A percentile compares a stretch with the other conserved stretches of the same genome.
Evolutionary conservation across 64 coral and sea anemone genomes (phyloP).

Genomic region (Stichodactyla helianthus): DNA sequence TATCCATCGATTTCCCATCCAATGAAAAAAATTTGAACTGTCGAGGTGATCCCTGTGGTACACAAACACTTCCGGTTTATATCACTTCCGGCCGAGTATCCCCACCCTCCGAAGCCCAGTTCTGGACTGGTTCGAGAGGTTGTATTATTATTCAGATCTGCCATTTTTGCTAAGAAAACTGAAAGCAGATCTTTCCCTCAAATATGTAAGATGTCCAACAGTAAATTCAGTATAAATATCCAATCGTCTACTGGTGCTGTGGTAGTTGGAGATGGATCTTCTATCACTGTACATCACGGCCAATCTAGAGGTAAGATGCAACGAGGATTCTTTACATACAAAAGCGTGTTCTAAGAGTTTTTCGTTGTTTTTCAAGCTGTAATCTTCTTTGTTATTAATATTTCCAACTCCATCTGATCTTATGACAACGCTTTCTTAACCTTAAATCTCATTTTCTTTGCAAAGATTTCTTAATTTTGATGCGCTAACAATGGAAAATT

Average conservation of each 20-base stretch:
- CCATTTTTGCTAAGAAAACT: neutral
- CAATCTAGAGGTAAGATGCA: neutral
- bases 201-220: neutral
- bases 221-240: slow-evolving; percentile 20
- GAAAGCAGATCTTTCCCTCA: neutral
- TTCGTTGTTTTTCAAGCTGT: neutral
- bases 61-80: neutral
- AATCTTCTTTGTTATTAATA: neutral
- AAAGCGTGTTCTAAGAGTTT: neutral
- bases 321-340: neutral
- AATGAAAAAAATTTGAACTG: too few species aligned
- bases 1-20: too few species aligned
- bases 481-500: neutral
- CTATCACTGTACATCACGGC: slow-evolving; percentile 10
- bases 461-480: neutral
- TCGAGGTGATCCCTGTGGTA: neutral
- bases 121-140: neutral
- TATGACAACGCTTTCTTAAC: neutral
- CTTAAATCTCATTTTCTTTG: neutral
- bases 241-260: neutral
- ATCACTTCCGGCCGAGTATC: neutral
- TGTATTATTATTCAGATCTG: neutral
- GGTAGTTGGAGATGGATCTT: slow-evolving; percentile 4
- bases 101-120: neutral
- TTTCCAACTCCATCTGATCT: neutral